A percentile compares a stretch with the other conserved stretches of the same genome.
Conservation (phyloP, 2,888 invertebrate genomes). For the Andrena fulva region DNA sequence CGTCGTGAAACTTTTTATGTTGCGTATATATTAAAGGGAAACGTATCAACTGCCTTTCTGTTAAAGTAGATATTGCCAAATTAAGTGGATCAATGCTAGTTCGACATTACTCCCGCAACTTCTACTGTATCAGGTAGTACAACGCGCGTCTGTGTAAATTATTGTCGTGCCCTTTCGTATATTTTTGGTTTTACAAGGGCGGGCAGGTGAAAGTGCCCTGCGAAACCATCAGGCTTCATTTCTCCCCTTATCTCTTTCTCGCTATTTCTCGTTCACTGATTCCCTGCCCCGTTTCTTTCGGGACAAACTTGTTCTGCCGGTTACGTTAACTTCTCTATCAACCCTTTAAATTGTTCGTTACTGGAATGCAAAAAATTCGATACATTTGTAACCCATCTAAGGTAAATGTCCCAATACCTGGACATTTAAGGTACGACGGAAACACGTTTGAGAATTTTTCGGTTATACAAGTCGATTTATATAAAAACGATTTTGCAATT, state of each 20-base stretch:
- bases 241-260: conserved; percentile 29
- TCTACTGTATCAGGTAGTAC: conserved; percentile 22
- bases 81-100: conserved; percentile 71
- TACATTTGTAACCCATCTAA: too few relatives aligned
- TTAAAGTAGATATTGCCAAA: conserved; percentile 81
- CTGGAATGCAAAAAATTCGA: too few relatives aligned
- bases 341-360: too few relatives aligned
- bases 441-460: too few relatives aligned
- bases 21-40: conserved; percentile 83
- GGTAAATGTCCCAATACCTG: too few relatives aligned
- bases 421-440: too few relatives aligned
- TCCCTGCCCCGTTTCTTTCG: not conserved
- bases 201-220: conserved; percentile 69
- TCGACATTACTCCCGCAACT: conserved; percentile 24
- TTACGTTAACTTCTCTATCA: too few relatives aligned
- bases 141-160: conserved; percentile 22
- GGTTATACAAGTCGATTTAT: too few relatives aligned
- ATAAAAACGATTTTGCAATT: too few relatives aligned
- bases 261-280: conserved; percentile 15
- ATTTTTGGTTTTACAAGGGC: conserved; percentile 63
- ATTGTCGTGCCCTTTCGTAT: conserved; percentile 2
- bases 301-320: too few relatives aligned
- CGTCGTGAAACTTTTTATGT: conserved; percentile 83
- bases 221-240: conserved; percentile 52
- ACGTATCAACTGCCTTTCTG: conserved; percentile 79